A percentile compares a stretch with the other conserved stretches of the same genome.
These are phyloP conservation scores for Furcifer pardalis DNA, from an alignment of 2,797 vertebrate genomes.

Conservation along the genomic window DNA sequence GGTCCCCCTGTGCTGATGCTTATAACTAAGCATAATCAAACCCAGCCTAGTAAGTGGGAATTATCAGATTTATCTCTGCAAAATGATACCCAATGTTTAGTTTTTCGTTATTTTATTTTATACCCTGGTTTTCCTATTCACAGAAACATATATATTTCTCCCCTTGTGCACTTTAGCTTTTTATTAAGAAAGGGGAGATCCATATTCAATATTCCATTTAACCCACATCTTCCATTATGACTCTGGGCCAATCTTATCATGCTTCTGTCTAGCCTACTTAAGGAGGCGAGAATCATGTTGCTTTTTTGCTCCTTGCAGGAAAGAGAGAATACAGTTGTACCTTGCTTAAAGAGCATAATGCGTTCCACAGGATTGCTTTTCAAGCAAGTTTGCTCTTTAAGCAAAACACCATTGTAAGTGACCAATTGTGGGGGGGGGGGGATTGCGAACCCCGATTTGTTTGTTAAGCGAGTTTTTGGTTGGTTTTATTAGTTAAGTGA, in stretches of 20 bases:
- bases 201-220: neutral
- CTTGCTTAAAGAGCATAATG: no score
- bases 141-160: neutral
- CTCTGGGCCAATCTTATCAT: neutral
- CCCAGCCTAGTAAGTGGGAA: neutral
- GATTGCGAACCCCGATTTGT: no score
- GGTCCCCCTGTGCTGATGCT: rapidly evolving
- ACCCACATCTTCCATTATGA: neutral
- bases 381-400: no score
- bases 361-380: no score
- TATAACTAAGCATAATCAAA: rapidly evolving
- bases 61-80: neutral
- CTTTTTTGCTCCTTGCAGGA: neutral
- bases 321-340: no score
- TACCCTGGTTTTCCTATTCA: neutral
- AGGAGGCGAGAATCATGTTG: neutral
- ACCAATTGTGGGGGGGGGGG: no score
- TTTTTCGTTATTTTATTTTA: neutral
- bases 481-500: no score
- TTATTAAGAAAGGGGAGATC: neutral
- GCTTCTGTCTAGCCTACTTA: neutral
- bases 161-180: neutral
- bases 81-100: neutral
- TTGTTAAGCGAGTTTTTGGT: no score
- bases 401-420: no score